Evolutionary conservation across 2,888 invertebrate species (phyloP).

Genomic region (Synergus itoensis): DNA sequence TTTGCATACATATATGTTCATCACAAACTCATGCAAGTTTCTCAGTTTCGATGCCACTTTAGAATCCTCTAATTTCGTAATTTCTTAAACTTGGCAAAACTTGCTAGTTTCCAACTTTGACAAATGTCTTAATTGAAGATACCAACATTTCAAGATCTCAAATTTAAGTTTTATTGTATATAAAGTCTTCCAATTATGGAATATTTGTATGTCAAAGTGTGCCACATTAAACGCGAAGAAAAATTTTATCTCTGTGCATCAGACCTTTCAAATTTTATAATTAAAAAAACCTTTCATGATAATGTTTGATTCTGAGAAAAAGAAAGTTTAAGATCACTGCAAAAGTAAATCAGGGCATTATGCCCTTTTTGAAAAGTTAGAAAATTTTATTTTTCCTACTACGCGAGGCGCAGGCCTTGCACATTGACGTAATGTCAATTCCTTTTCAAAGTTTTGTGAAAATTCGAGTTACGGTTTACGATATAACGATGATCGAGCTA

Average conservation of each 20-base stretch:
- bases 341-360: background rate
- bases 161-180: too few relatives aligned
- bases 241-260: too few relatives aligned
- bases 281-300: too few relatives aligned
- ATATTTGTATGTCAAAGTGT: background rate
- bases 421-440: conserved; percentile 36
- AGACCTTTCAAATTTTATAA: too few relatives aligned
- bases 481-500: conserved; percentile 19
- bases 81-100: background rate
- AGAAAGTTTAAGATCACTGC: conserved; percentile 4
- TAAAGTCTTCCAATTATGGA: background rate
- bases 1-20: too few relatives aligned
- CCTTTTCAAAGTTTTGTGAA: conserved; percentile 4
- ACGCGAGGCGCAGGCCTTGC: conserved; percentile 1
- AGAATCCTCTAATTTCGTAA: background rate
- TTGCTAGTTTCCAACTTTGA: background rate
- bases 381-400: conserved; percentile 14
- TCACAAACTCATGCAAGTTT: background rate
- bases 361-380: conserved; percentile 10
- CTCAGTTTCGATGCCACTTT: background rate
- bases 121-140: background rate
- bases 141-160: background rate
- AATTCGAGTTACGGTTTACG: background rate
- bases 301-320: conserved; percentile 5
- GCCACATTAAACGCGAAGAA: too few relatives aligned